Conservation (phyloP, 2,888 invertebrate genomes). For the Acronicta psi region DNA sequence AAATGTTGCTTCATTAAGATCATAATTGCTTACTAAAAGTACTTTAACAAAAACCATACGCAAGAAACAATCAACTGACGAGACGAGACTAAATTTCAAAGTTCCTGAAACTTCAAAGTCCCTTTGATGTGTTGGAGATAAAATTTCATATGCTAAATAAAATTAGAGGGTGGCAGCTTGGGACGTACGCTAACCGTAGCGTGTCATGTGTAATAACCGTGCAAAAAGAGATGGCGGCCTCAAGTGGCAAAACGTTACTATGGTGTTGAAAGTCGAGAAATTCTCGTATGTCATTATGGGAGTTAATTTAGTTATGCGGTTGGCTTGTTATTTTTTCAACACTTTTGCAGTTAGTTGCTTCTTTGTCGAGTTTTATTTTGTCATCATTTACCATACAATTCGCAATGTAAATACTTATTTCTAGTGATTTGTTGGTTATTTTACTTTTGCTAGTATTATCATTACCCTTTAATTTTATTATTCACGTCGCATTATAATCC, state of each 20-base stretch:
- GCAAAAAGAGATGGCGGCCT: conserved; percentile 69
- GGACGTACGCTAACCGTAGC: conserved; percentile 68
- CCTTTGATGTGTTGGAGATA: conserved; percentile 76
- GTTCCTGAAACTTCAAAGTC: conserved; percentile 67
- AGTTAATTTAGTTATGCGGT: conserved; percentile 23
- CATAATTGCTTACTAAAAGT: conserved; percentile 22
- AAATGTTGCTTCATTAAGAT: conserved; percentile 32
- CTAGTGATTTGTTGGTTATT: too few species aligned
- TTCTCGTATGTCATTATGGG: conserved; percentile 29
- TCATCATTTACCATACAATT: too few species aligned
- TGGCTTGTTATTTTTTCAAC: conserved; percentile 10
- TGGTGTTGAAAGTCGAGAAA: conserved; percentile 34
- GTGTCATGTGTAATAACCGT: conserved; percentile 76
- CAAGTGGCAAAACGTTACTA: conserved; percentile 53
- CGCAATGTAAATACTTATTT: too few species aligned
- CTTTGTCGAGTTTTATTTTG: neutral
- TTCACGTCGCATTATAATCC: too few species aligned
- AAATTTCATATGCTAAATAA: conserved; percentile 79
- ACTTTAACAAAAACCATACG: conserved; percentile 28
- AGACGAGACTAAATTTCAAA: conserved; percentile 58
- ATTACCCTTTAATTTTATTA: too few species aligned
- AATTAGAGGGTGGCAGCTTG: conserved; percentile 70
- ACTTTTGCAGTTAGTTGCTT: neutral
- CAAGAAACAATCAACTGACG: conserved; percentile 58
- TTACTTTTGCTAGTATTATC: too few species aligned